Evolutionary conservation across 2,888 invertebrate species (phyloP).

Genomic region (Rhagonycha fulva): DNA sequence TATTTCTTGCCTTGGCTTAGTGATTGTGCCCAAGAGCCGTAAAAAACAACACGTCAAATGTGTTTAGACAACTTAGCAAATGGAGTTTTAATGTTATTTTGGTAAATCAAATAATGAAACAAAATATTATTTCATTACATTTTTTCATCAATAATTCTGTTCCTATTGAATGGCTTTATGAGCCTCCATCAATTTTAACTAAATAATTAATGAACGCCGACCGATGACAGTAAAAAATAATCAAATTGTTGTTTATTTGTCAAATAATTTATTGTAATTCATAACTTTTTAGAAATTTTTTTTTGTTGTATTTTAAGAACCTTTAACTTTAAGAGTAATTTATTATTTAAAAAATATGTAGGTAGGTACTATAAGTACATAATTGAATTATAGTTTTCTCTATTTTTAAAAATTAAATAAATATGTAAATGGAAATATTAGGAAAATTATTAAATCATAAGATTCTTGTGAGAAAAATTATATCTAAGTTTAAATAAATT

Average conservation of each 20-base stretch:
- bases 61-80: neutral
- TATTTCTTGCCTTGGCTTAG: neutral
- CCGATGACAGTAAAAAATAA: neutral
- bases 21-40: neutral
- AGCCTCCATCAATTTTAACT: neutral
- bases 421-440: no score
- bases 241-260: neutral
- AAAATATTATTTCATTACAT: neutral
- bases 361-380: no score
- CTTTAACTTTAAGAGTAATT: neutral
- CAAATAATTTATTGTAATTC: neutral
- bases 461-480: no score
- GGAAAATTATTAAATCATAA: no score
- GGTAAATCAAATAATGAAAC: neutral
- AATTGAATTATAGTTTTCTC: no score
- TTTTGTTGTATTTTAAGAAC: neutral
- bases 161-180: neutral
- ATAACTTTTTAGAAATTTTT: neutral
- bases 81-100: neutral
- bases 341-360: no score
- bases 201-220: neutral
- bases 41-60: neutral
- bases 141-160: neutral
- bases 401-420: no score
- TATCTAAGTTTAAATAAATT: no score